A percentile compares a stretch with the other conserved stretches of the same genome.
Conservation (phyloP, 2,113 vertebrate species). For the Melanostigma gelatinosum region DNA sequence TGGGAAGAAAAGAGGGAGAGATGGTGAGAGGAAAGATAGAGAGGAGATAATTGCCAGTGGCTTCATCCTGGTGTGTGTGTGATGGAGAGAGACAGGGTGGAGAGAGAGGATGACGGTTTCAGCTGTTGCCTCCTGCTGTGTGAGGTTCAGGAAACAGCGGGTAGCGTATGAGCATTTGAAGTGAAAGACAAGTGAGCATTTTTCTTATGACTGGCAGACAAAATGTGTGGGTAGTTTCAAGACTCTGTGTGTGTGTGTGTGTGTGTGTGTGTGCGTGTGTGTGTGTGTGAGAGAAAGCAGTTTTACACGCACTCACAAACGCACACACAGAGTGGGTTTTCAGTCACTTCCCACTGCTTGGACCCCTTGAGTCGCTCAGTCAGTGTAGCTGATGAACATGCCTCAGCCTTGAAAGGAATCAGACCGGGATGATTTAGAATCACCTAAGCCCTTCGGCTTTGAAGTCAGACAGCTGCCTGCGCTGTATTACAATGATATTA, state of each 20-base stretch:
- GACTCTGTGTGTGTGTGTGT: constrained; percentile 8
- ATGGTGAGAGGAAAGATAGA: constrained; percentile 35
- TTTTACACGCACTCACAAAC: constrained; percentile 1
- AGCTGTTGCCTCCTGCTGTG: constrained; percentile 58
- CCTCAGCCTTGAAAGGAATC: constrained; percentile 58
- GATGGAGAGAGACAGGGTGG: constrained; percentile 37
- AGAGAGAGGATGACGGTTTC: constrained; percentile 41
- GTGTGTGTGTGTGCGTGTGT: not conserved
- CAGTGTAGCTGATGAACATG: constrained; percentile 64
- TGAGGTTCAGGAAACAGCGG: constrained; percentile 51
- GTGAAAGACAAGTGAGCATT: constrained; percentile 41
- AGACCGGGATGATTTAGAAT: constrained; percentile 70
- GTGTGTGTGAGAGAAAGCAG: not conserved
- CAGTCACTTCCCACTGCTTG: constrained; percentile 16
- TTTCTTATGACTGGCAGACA: constrained; percentile 47
- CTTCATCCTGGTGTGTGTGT: constrained; percentile 39
- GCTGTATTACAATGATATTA: constrained; percentile 69
- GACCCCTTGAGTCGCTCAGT: constrained; percentile 24
- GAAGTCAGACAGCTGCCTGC: constrained; percentile 71
- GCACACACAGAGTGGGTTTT: not conserved
- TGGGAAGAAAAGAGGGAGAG: constrained; percentile 38
- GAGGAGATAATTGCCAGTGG: constrained; percentile 49
- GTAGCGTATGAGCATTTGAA: constrained; percentile 53
- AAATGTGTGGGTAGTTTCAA: constrained; percentile 11
- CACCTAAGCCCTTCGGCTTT: constrained; percentile 70